Base-by-base conservation (phyloP, 2,113 vertebrate genomes). In the Megaceryle torquata region DNA sequence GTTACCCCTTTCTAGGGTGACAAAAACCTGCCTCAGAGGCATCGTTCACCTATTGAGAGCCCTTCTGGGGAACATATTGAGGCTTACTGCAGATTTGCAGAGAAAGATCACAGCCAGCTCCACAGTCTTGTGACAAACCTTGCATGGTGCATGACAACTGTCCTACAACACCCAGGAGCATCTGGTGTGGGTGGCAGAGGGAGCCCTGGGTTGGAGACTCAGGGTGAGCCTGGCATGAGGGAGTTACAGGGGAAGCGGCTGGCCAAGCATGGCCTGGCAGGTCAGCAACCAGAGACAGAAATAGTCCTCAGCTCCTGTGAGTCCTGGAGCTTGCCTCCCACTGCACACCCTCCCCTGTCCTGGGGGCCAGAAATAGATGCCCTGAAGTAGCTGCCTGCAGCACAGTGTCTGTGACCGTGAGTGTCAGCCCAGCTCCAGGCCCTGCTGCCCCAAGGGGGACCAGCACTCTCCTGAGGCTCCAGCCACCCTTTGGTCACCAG, bases 131-230 rank as follows among this genome's bases (percentile, higher is more conserved):
- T 79, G 88, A 82, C 46, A 85, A 41, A 18, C 9, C 33, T 6
- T 4, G 29, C 61, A 1, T 1, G 21, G 50, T 6, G 19, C 0
- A 1, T 19, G 69, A 59, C 59, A 61, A 29, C 9, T 0, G 0
- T 29, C 64, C 75, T 46, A 15, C 1, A 1, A 18, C 5, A 2
- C 68, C 67, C 51, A 31, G 37, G 43, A 65, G 44, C 37, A n/a
- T 43, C 64, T 56, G 53, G 22, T 54, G 46, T 35, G 28, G 61
- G 41, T 75, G 82, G 28, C 31, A n/a, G 22, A 19, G 6, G n/a
- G 24, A 72, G 59, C n/a, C 29, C 33, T 10, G 56, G 59, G 31
- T 24, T 2, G 15, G 29, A 28, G 65, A 11, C 17, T n/a, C 6
- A 1, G 59, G 5, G 26, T 25, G 50, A 89, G 39, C 65, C 71